Conservation (phyloP, 2,888 invertebrate genomes). For the Agrochola litura region DNA sequence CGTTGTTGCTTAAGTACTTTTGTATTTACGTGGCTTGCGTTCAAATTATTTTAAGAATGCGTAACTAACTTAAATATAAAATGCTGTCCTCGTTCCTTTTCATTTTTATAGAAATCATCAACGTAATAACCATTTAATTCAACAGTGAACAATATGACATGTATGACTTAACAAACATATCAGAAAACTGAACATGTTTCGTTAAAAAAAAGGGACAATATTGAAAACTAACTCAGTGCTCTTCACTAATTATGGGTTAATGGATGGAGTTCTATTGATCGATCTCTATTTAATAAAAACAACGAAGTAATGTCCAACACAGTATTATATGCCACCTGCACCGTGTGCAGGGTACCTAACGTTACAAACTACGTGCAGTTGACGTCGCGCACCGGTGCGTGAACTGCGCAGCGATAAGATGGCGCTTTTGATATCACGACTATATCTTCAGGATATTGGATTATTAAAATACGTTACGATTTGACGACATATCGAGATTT, state of each 20-base stretch:
- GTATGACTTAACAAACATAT: too few relatives aligned
- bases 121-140: too few relatives aligned
- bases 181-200: too few relatives aligned
- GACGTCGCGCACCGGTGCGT: conserved; percentile 57
- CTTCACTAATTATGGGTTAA: not conserved
- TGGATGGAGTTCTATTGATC: not conserved
- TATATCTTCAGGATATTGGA: not conserved
- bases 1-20: conserved; percentile 43
- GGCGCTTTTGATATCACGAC: not conserved
- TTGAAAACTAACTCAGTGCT: not conserved
- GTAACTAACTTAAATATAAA: conserved; percentile 5
- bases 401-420: conserved; percentile 42
- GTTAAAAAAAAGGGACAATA: too few relatives aligned
- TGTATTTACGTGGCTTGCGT: conserved; percentile 30
- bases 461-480: not conserved
- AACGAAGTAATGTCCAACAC: not conserved
- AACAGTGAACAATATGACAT: too few relatives aligned
- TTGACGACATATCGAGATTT: not conserved
- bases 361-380: conserved; percentile 42
- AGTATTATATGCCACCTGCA: conserved; percentile 1
- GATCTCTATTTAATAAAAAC: not conserved
- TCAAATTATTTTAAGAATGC: conserved; percentile 3
- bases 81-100: too few relatives aligned
- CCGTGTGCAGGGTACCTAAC: conserved; percentile 43
- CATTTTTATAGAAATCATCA: too few relatives aligned